phyloP scores from a whole-genome alignment of 2,888 invertebrate genomes.

The Diadromus collaris region DNA sequence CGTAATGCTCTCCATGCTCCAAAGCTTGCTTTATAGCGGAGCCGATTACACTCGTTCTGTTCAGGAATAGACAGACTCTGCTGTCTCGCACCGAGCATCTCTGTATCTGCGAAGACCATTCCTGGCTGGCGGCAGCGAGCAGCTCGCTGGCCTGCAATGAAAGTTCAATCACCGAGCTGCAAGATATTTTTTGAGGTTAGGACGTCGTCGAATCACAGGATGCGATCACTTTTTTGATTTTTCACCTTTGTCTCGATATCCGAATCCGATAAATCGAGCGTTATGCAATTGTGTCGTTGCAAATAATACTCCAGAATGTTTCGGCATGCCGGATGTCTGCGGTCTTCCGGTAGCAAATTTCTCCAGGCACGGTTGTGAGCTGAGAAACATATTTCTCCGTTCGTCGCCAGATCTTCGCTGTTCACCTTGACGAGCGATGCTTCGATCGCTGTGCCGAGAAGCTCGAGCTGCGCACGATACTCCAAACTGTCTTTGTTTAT shows the following conservation, averaged over 20 bases:
- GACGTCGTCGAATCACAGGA: neutral
- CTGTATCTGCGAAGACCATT: conserved; percentile 81
- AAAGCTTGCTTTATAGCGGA: conserved; percentile 73
- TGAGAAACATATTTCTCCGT: conserved; percentile 86
- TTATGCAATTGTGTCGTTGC: conserved; percentile 56
- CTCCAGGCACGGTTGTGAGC: conserved; percentile 83
- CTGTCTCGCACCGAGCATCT: conserved; percentile 79
- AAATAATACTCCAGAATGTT: conserved; percentile 73
- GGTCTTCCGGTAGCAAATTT: conserved; percentile 71
- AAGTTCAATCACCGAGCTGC: neutral
- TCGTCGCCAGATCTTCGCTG: conserved; percentile 81
- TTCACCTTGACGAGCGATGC: conserved; percentile 82
- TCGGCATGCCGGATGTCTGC: conserved; percentile 54
- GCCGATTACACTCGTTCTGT: conserved; percentile 77
- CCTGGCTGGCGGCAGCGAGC: conserved; percentile 79
- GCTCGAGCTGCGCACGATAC: conserved; percentile 63
- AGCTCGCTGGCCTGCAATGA: conserved; percentile 70
- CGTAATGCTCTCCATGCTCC: conserved; percentile 71
- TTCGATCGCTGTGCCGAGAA: conserved; percentile 60
- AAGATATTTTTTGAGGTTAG: conserved; percentile 58
- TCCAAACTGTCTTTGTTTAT: conserved; percentile 54
- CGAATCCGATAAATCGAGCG: conserved; percentile 47
- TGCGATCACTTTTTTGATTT: neutral
- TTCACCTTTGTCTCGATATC: conserved; percentile 70
- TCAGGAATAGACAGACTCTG: conserved; percentile 82